phyloP scores from a whole-genome alignment of 2,797 vertebrate genomes.

The Echiichthys vipera region DNA sequence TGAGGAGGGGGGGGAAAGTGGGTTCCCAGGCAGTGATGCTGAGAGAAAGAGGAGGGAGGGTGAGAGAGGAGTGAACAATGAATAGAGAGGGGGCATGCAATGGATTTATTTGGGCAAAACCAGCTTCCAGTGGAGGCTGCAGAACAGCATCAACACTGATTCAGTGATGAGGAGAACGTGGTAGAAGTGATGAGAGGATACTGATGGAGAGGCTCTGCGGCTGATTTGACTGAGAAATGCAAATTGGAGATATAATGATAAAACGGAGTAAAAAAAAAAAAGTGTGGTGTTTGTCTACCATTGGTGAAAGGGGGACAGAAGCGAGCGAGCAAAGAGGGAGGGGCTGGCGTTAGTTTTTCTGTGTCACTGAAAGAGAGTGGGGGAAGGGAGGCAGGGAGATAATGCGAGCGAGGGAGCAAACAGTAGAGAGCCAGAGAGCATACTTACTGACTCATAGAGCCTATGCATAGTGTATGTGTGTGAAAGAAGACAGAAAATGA shows the following conservation, averaged over 20 bases:
- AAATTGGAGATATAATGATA: conserved; percentile 44
- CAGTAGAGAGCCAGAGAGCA: conserved; percentile 63
- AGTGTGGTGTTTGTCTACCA: conserved; percentile 73
- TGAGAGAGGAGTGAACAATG: conserved; percentile 71
- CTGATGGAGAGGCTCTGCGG: conserved; percentile 38
- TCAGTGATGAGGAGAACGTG: conserved; percentile 42
- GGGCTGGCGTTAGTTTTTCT: conserved; percentile 82
- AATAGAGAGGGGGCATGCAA: conserved; percentile 67
- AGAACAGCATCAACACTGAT: conserved; percentile 63
- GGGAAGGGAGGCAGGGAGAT: conserved; percentile 80
- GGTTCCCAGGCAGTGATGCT: conserved; percentile 78
- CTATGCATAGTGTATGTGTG: conserved; percentile 50
- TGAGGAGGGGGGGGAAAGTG: conserved; percentile 60
- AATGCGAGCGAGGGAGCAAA: conserved; percentile 78
- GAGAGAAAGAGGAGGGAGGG: conserved; percentile 67
- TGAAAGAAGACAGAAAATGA: conserved; percentile 61
- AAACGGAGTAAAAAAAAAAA: conserved; percentile 58
- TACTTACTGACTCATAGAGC: conserved; percentile 77
- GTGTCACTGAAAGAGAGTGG: conserved; percentile 85
- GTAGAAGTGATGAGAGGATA: conserved; percentile 56
- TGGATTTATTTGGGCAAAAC: conserved; percentile 75
- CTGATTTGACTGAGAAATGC: conserved; percentile 28
- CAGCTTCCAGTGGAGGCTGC: conserved; percentile 69
- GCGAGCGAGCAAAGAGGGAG: conserved; percentile 55
- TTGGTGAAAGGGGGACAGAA: conserved; percentile 64